Conservation (phyloP, 1,140 invertebrate species). For the Brachionus calyciflorus region DNA sequence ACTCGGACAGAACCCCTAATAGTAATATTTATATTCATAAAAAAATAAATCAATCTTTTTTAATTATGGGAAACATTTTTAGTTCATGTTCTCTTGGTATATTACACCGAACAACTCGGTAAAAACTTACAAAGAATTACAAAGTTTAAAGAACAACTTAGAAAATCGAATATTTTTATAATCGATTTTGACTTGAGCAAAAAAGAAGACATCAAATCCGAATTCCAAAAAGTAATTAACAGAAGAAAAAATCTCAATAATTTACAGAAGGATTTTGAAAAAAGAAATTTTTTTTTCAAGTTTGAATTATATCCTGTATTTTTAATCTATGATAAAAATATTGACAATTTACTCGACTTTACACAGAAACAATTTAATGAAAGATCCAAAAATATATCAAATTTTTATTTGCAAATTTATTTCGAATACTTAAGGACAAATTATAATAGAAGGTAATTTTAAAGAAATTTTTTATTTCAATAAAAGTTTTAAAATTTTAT, state of each 20-base stretch:
- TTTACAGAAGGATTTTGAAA: background rate
- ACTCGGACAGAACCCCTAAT: background rate
- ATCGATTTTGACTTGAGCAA: background rate
- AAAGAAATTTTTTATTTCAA: background rate
- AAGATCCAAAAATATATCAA: background rate
- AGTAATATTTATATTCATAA: background rate
- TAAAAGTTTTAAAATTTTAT: background rate
- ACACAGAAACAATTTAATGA: background rate
- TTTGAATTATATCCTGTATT: background rate
- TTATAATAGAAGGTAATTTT: background rate
- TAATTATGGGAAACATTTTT: background rate
- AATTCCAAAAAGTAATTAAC: background rate
- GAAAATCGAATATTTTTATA: constrained; percentile 11
- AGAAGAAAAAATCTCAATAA: background rate
- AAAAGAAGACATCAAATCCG: background rate
- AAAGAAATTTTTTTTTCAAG: background rate
- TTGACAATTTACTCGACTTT: background rate
- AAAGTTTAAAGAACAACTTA: background rate
- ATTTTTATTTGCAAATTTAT: background rate
- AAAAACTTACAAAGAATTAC: background rate
- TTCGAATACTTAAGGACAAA: background rate
- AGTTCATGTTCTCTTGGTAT: background rate
- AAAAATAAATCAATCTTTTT: background rate
- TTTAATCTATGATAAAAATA: constrained; percentile 23
- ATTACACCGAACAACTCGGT: background rate